phyloP scores from a whole-genome alignment of 2,113 vertebrate genomes.

The Laticauda colubrina region DNA sequence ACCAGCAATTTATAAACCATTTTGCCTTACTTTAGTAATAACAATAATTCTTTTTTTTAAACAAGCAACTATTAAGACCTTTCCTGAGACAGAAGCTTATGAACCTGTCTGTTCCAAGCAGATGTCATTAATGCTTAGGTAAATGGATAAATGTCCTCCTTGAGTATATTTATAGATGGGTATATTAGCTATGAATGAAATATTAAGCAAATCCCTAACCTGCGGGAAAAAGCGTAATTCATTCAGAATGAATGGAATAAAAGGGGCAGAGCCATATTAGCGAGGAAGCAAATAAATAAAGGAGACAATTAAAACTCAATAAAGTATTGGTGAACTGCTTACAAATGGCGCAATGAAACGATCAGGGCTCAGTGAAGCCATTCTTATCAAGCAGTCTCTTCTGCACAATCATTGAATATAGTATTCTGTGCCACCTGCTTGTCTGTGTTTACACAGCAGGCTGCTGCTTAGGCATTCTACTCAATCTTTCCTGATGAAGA shows the following conservation, averaged over 20 bases:
- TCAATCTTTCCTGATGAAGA: background rate
- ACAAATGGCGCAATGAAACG: constrained; percentile 26
- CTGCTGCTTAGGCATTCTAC: background rate
- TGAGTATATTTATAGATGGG: constrained; percentile 50
- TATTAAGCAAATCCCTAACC: constrained; percentile 46
- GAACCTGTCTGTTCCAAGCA: constrained; percentile 55
- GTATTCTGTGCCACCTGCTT: constrained; percentile 5
- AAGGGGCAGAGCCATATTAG: background rate
- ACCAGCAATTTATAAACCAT: constrained; percentile 31
- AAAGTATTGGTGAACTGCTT: constrained; percentile 35
- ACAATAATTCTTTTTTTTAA: constrained; percentile 48
- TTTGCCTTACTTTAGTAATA: constrained; percentile 41
- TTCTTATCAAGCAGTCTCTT: constrained; percentile 15
- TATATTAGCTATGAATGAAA: constrained; percentile 59
- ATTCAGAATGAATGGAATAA: constrained; percentile 44
- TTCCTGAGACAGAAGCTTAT: constrained; percentile 40
- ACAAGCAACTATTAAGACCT: constrained; percentile 28
- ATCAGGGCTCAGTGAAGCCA: constrained; percentile 16
- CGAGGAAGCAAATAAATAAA: constrained; percentile 20
- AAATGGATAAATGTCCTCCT: constrained; percentile 49
- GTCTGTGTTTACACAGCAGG: background rate
- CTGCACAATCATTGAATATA: constrained; percentile 20
- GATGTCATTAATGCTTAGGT: constrained; percentile 52
- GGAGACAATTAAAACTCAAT: constrained; percentile 34
- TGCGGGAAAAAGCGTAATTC: constrained; percentile 44